Base-by-base conservation (phyloP, 2,888 invertebrate species). In the Drosophila anomalata region DNA sequence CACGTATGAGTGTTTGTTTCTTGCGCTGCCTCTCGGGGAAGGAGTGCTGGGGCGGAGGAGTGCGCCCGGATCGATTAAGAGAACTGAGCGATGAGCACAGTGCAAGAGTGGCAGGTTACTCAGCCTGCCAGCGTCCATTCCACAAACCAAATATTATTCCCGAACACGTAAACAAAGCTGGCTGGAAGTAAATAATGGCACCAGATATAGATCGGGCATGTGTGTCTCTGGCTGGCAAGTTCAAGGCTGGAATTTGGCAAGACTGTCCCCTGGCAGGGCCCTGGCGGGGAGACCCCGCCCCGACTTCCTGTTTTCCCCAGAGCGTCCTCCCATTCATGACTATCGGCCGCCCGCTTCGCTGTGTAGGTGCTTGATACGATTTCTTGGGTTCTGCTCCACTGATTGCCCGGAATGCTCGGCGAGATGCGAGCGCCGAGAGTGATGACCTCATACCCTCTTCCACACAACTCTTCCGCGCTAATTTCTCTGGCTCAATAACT, bases 41-140 rank as follows among this genome's bases (percentile, higher is more conserved):
- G 46, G 29, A 36, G 36, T 60, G 44, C 39, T 7, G 29, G 29
- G 0, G 33, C 22, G 22, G 56, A 59, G 78, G 83, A 73, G 76
- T 87, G 75, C 87, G 75, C 69, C 67, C 62, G 81, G 82, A 88
- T 84, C 84, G 84, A 84, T 88, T 84, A 87, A 75, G 73, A 72
- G 63, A 68, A 73, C 22, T 46, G 77, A 77, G 36, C 6, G 59
- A 66, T 61, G 71, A 68, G 26, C 26, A 26, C 7, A 6, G 7
- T 26, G 7, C 26, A 67, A 17, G 17, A 17, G 55, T 24, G 22
- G 22, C 22, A 24, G 22, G 22, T 24, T 24, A 4, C 22, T 4
- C 22, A 77, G 59, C 63, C 70, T 26, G 77, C 73, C 80, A 83
- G 31, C 12, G 33, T 33, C 33, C 33, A 33, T 33, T 12, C 33